phyloP scores from a whole-genome alignment of 2,888 invertebrate species.

The Euplexia lucipara region DNA sequence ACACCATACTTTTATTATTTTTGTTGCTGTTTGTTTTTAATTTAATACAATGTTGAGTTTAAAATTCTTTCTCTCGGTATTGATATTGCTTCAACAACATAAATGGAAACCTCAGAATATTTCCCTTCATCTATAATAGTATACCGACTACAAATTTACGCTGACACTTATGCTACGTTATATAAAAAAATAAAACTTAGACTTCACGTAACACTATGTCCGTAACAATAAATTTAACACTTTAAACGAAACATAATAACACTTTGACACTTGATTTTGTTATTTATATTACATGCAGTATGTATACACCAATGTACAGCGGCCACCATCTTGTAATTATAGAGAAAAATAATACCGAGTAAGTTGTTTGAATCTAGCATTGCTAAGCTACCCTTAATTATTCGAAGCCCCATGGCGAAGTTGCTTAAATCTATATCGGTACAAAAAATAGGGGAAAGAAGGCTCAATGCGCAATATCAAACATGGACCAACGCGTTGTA shows the following conservation, averaged over 20 bases:
- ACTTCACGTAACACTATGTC: too few species aligned
- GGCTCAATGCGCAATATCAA: constrained; percentile 12
- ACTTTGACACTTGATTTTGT: too few species aligned
- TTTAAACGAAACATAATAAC: too few species aligned
- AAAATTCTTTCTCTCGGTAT: too few species aligned
- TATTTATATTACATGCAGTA: too few species aligned
- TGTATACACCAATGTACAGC: too few species aligned
- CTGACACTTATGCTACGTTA: too few species aligned
- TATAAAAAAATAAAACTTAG: too few species aligned
- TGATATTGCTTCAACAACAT: too few species aligned
- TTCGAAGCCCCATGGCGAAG: constrained; percentile 16
- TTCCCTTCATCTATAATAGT: too few species aligned
- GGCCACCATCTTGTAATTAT: background rate
- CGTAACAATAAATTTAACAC: too few species aligned
- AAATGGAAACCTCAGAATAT: background rate
- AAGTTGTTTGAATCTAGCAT: constrained; percentile 18
- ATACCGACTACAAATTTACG: too few species aligned
- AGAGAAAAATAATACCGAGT: background rate
- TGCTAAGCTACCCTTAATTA: constrained; percentile 25
- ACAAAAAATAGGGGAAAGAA: constrained; percentile 8
- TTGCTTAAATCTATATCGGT: constrained; percentile 21
- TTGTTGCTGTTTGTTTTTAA: background rate
- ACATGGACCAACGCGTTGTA: background rate
- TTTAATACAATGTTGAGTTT: background rate
- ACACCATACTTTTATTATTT: background rate